phyloP scores from a whole-genome alignment of 1,140 invertebrate species.

The Arctopsyche grandis region DNA sequence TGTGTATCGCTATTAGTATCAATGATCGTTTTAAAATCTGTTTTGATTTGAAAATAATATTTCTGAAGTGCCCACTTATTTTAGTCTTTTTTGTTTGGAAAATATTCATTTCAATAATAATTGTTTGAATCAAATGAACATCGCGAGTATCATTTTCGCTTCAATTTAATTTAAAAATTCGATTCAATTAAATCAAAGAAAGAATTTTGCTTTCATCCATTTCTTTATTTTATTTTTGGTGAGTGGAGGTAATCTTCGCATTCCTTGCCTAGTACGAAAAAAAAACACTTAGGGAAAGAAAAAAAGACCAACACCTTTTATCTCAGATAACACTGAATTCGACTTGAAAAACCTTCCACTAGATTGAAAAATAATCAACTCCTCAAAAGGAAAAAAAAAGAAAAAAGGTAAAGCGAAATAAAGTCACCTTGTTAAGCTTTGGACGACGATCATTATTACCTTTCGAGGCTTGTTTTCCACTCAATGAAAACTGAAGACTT shows the following conservation, averaged over 20 bases:
- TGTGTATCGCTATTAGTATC: too few relatives aligned
- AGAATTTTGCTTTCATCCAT: background rate
- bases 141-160: too few relatives aligned
- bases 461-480: conserved; percentile 13
- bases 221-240: background rate
- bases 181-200: background rate
- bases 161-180: conserved; percentile 13
- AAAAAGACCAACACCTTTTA: conserved; percentile 22
- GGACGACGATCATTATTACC: background rate
- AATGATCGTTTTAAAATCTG: too few relatives aligned
- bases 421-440: conserved; percentile 27
- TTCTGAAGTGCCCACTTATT: too few relatives aligned
- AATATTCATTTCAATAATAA: too few relatives aligned
- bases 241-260: background rate
- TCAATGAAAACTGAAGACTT: conserved; percentile 3
- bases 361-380: conserved; percentile 33
- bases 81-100: too few relatives aligned
- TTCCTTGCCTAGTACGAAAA: background rate
- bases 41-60: too few relatives aligned
- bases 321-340: background rate
- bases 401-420: conserved; percentile 1
- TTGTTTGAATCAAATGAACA: too few relatives aligned
- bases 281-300: background rate
- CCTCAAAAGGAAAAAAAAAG: background rate
- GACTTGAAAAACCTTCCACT: conserved; percentile 5